Conservation (phyloP, 1,140 invertebrate genomes). For the Druon quercuslanigerum region DNA sequence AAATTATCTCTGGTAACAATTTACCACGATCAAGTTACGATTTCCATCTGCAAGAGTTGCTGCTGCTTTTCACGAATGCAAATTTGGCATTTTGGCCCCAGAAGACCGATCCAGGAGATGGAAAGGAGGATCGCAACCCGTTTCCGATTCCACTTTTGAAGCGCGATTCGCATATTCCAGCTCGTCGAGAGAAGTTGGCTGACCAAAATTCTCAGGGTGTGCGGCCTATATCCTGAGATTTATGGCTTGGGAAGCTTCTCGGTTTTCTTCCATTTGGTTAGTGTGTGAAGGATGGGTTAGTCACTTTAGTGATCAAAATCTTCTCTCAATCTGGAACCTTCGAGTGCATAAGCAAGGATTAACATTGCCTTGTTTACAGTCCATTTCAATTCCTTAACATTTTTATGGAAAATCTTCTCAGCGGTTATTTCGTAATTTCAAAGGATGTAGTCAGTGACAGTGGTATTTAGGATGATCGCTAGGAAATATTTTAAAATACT, state of each 20-base stretch:
- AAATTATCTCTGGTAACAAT: background rate
- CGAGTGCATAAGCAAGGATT: too few relatives aligned
- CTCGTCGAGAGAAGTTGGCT: conserved; percentile 19
- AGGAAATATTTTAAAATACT: too few relatives aligned
- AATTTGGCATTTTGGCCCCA: conserved; percentile 10
- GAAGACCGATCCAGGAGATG: background rate
- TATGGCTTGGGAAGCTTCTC: background rate
- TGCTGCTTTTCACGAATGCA: background rate
- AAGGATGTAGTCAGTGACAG: too few relatives aligned
- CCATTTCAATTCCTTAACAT: too few relatives aligned
- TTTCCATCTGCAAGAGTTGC: background rate
- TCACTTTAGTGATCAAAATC: too few relatives aligned
- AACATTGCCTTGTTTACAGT: too few relatives aligned
- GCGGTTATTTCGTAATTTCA: too few relatives aligned
- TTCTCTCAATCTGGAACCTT: too few relatives aligned
- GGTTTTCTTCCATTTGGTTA: background rate
- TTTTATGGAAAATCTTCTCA: too few relatives aligned
- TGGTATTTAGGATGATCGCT: too few relatives aligned
- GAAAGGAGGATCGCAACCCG: conserved; percentile 7
- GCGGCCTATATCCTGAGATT: conserved; percentile 20
- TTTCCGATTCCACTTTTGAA: background rate
- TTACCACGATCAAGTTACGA: background rate
- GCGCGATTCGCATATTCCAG: conserved; percentile 3
- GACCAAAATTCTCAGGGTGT: conserved; percentile 11
- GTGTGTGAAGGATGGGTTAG: too few relatives aligned